phyloP scores from a whole-genome alignment of 23 tunicate genomes.

The Clavelina lepadiformis region DNA sequence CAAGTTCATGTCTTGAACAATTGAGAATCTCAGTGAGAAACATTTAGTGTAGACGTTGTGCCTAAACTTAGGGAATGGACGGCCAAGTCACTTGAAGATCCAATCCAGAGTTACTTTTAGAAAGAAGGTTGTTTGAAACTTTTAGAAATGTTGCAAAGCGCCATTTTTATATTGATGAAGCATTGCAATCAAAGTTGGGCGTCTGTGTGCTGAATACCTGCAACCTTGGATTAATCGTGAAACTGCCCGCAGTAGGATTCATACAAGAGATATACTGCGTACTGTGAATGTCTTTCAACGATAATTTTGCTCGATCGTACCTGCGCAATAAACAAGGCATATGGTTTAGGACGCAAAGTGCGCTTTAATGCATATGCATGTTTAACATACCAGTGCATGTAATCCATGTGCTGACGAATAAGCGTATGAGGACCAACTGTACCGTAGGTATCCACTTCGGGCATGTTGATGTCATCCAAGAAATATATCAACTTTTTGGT shows the following conservation, averaged over 20 bases:
- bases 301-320: constrained; percentile 81
- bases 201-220: constrained; percentile 36
- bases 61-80: too few species aligned
- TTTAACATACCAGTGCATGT: constrained; percentile 69
- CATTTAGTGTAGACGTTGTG: too few species aligned
- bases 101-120: too few species aligned
- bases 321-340: constrained; percentile 17
- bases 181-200: too few species aligned
- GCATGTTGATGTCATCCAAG: constrained; percentile 89
- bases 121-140: too few species aligned
- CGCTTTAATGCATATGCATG: too few species aligned
- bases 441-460: constrained; percentile 86
- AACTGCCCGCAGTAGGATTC: constrained; percentile 95
- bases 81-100: too few species aligned
- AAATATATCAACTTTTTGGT: constrained; percentile 73
- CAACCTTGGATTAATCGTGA: constrained; percentile 80
- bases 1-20: too few species aligned
- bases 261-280: constrained; percentile 90
- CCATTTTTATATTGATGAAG: too few species aligned
- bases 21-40: too few species aligned
- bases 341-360: neutral
- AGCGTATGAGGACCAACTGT: constrained; percentile 91
- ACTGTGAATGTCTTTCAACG: constrained; percentile 74
- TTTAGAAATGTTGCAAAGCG: too few species aligned
- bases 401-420: constrained; percentile 84